Evolutionary conservation across 2,113 vertebrate species (phyloP), one percentile per base, ranked within the genome.

Genomic region (Paracanthobrama guichenoti): DNA sequence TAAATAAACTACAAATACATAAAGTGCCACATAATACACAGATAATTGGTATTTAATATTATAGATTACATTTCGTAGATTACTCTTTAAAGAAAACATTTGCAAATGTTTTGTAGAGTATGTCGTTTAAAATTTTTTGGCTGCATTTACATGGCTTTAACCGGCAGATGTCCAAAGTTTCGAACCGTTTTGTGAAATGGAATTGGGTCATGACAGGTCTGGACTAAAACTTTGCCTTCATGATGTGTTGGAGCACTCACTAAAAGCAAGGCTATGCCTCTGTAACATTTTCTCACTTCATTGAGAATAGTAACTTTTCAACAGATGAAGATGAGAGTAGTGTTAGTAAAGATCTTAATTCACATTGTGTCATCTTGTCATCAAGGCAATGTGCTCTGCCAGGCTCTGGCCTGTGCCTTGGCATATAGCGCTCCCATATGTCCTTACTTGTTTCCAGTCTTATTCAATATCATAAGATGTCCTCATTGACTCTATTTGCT

Each of bases 401-500:
- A 86, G 24, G 16, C 46, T 79, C 31, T 66, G 28, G 39, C 39
- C 44, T 53, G 66, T 86, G 69, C 69, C 75, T 82, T 88, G 86
- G 81, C 74, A 26, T n/a, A 9, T 42, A 26, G 26, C 46, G 71
- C n/a, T 35, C 28, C 48, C 77, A 82, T 74, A 55, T 78, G 86
- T 66, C 85, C 26, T 87, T 66, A 72, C 69, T 85, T 71, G 84
- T 72, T 82, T 83, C 69, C 50, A 53, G 55, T 72, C 74, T 46
- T 86, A 24, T 66, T 48, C 31, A 48, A 55, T 35, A 50, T 78
- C 79, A 26, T 35, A 71, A 77, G 48, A 71, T 46, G 57, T 69
- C 87, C 80, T 83, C 64, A 76, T 72, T 53, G 84, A 24, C 48
- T 71, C 46, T 77, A 84, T 82, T 84, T 71, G 80, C 82, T 82